Conservation (phyloP, 2,797 vertebrate species). For the Rhinophrynus dorsalis region DNA sequence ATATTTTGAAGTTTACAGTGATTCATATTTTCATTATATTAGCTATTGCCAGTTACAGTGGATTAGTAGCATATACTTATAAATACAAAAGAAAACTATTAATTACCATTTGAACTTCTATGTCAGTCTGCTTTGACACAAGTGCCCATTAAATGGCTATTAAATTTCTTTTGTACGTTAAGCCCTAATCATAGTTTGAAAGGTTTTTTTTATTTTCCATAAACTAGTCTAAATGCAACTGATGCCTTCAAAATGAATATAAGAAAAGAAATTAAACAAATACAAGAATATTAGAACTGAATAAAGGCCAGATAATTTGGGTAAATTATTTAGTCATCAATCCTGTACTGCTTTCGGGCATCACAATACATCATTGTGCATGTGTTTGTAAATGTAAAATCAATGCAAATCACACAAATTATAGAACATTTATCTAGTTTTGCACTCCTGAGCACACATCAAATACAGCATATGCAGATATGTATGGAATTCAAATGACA, state of each 20-base stretch:
- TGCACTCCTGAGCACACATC: too few relatives aligned
- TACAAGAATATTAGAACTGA: background rate
- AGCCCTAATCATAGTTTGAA: conserved; percentile 34
- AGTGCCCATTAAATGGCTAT: conserved; percentile 36
- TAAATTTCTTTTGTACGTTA: conserved; percentile 23
- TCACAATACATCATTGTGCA: background rate
- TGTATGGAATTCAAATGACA: too few relatives aligned
- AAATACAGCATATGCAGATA: too few relatives aligned
- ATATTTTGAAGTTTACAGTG: background rate
- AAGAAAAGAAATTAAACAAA: background rate
- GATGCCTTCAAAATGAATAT: conserved; percentile 5
- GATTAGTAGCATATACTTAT: conserved; percentile 54
- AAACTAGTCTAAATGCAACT: conserved; percentile 21
- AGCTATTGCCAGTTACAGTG: conserved; percentile 40
- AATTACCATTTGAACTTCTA: conserved; percentile 51
- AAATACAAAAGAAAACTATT: conserved; percentile 55
- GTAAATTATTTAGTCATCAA: conserved; percentile 40
- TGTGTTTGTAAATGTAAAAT: background rate
- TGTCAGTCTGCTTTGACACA: conserved; percentile 49
- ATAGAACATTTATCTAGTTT: background rate
- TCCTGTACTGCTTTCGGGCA: background rate
- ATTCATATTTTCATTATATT: conserved; percentile 46
- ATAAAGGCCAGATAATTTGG: conserved; percentile 43
- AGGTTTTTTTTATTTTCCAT: accelerated
- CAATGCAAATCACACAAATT: background rate